phyloP scores from a whole-genome alignment of 2,888 invertebrate genomes.

The Eurytoma adleriae region DNA sequence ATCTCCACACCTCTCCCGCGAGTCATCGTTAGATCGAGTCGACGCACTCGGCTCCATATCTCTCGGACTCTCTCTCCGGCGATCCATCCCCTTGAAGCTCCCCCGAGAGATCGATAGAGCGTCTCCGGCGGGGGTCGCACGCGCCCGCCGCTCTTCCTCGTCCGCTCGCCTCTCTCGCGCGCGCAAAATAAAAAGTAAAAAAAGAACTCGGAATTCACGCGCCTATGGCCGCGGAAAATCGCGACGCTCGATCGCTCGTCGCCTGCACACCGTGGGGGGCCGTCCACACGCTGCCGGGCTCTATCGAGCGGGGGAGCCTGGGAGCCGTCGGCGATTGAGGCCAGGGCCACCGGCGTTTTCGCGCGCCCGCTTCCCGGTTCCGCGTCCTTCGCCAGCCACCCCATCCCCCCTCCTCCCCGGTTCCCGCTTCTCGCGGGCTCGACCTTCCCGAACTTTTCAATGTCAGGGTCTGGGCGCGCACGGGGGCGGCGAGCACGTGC shows the following conservation, averaged over 20 bases:
- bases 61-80: background rate
- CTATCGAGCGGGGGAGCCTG: slow-evolving; percentile 44
- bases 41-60: too few relatives aligned
- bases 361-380: slow-evolving; percentile 4
- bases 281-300: background rate
- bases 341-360: slow-evolving; percentile 38
- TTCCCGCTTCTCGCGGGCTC: background rate
- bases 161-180: background rate
- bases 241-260: slow-evolving; percentile 10
- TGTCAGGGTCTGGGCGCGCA: slow-evolving; percentile 44
- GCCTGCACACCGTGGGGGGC: background rate
- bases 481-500: slow-evolving; percentile 7
- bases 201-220: background rate
- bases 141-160: background rate
- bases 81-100: slow-evolving; percentile 31
- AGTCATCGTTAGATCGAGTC: too few relatives aligned
- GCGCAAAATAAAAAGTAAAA: background rate
- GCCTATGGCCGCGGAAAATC: background rate
- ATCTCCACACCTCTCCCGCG: background rate
- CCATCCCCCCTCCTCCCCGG: background rate
- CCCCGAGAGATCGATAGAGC: slow-evolving; percentile 23
- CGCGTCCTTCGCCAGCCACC: background rate
- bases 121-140: too few relatives aligned
- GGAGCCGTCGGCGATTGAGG: slow-evolving; percentile 37
- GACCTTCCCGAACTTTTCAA: slow-evolving; percentile 26